Percentiles rank a stretch among this genome's conserved stretches.
Evolutionary conservation across 2,113 vertebrate species (phyloP).

Genomic region (Andinoacara biseriatus): DNA sequence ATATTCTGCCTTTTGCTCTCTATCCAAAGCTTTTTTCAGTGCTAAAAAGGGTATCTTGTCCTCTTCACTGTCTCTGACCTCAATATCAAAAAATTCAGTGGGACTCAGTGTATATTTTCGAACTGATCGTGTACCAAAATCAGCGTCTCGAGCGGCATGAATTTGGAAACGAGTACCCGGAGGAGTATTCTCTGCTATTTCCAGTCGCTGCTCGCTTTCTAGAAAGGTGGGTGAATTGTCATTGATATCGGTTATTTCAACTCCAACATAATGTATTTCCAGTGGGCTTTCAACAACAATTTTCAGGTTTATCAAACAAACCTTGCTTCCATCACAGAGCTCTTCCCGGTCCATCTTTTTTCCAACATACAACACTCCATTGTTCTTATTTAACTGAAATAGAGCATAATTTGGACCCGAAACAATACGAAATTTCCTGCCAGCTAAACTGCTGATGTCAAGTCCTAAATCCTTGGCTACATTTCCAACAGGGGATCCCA

Average conservation of each 20-base stretch:
- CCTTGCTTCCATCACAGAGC: conserved; percentile 60
- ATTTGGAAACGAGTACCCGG: conserved; percentile 73
- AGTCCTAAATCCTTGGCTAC: conserved; percentile 77
- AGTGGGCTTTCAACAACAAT: conserved; percentile 76
- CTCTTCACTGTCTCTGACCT: conserved; percentile 64
- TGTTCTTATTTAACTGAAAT: conserved; percentile 73
- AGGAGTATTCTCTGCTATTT: conserved; percentile 64
- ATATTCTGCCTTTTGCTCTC: conserved; percentile 63
- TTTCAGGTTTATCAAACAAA: conserved; percentile 76
- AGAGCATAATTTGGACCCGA: conserved; percentile 58
- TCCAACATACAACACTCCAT: conserved; percentile 65
- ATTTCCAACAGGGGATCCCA: conserved; percentile 72
- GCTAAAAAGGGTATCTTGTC: conserved; percentile 73
- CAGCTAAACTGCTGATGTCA: conserved; percentile 54
- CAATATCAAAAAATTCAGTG: conserved; percentile 64
- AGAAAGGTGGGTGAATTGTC: conserved; percentile 68
- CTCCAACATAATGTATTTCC: conserved; percentile 75
- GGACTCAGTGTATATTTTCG: conserved; percentile 52
- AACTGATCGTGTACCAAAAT: conserved; percentile 54
- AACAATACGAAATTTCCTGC: conserved; percentile 72
- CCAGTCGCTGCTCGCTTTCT: conserved; percentile 62
- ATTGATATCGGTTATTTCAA: conserved; percentile 78
- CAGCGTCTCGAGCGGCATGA: conserved; percentile 65
- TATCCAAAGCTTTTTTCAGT: conserved; percentile 67
- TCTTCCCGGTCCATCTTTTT: conserved; percentile 71